These are phyloP conservation scores for Sturnira hondurensis DNA, from an alignment of 2,113 vertebrate species.

Conservation along the genomic window DNA sequence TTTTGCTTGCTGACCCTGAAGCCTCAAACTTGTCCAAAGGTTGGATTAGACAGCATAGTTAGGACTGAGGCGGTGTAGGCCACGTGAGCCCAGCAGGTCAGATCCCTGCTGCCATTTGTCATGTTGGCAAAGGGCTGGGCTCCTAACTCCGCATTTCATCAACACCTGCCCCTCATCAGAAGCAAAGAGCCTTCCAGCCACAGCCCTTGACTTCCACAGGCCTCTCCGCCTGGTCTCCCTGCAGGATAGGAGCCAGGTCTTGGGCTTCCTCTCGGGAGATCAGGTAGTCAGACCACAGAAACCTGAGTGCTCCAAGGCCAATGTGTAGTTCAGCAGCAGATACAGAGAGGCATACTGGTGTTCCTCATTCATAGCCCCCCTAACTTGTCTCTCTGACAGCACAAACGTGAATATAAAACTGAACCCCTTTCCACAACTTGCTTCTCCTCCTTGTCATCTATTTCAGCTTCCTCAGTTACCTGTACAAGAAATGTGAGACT, in stretches of 20 bases:
- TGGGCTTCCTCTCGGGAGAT: background rate
- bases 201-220: background rate
- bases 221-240: background rate
- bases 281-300: background rate
- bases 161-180: background rate
- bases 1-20: background rate
- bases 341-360: background rate
- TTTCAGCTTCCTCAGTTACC: background rate
- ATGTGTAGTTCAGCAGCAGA: background rate
- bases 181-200: background rate
- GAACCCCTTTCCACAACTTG: background rate
- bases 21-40: background rate
- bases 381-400: background rate
- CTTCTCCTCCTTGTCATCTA: background rate
- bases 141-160: background rate
- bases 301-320: background rate
- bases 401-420: background rate
- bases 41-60: background rate
- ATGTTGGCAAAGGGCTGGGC: background rate
- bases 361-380: background rate
- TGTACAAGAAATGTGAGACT: background rate
- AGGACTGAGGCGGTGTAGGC: background rate
- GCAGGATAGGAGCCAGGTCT: background rate
- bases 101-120: background rate
- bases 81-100: background rate